phyloP scores from a whole-genome alignment of 2,113 vertebrate genomes.

The Rhodinocichla rosea region DNA sequence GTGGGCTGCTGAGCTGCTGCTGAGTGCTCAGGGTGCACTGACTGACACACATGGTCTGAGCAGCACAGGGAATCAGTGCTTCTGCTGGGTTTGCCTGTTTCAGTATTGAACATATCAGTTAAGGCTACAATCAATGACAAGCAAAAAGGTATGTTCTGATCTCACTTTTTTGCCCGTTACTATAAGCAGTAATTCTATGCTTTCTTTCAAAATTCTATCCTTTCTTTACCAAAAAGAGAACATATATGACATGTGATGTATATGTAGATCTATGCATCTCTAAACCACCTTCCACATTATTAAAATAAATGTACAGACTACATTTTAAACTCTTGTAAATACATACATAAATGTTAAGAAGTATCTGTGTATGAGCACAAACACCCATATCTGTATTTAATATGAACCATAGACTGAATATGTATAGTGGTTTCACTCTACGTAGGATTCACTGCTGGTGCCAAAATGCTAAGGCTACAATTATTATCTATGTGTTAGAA shows the following conservation, averaged over 20 bases:
- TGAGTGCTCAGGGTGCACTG: background rate
- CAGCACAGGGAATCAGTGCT: background rate
- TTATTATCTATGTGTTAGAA: background rate
- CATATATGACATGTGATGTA: background rate
- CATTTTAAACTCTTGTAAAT: background rate
- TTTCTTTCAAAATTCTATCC: background rate
- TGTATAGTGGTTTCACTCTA: background rate
- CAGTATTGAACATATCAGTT: background rate
- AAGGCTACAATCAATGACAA: background rate
- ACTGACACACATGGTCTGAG: background rate
- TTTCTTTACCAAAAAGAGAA: background rate
- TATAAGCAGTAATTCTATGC: background rate
- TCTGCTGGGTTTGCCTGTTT: background rate
- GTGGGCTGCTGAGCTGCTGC: background rate
- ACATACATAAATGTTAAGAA: background rate
- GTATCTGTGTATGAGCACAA: background rate
- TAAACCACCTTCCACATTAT: background rate
- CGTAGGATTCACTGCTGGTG: accelerated
- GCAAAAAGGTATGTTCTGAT: background rate
- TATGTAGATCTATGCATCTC: background rate
- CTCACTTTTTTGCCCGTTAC: background rate
- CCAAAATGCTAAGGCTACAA: background rate
- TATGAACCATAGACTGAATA: background rate
- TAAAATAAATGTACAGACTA: background rate
- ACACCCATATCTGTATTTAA: background rate